These are phyloP conservation scores for Malacoctenus gilli DNA, from an alignment of 2,797 vertebrate species.

Conservation along the genomic window DNA sequence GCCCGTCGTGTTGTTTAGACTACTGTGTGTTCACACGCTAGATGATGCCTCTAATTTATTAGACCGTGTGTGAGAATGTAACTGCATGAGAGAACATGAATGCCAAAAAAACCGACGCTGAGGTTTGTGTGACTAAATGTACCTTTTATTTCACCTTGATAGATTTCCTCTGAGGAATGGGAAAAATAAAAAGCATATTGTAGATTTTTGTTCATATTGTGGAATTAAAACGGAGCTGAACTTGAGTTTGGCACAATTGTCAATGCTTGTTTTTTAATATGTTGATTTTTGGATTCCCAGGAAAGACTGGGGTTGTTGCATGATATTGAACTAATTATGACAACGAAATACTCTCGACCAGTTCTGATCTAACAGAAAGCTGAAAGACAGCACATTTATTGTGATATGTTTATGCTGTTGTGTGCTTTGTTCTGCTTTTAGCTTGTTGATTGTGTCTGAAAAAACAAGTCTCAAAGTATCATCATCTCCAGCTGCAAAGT, in stretches of 20 bases:
- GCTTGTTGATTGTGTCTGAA: too few species aligned
- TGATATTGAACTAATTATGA: too few species aligned
- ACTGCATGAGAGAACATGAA: conserved; percentile 1
- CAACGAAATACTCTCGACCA: too few species aligned
- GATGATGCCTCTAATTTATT: conserved; percentile 54
- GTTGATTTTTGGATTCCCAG: background rate
- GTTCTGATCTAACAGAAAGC: too few species aligned
- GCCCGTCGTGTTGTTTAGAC: conserved; percentile 45
- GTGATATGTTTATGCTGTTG: too few species aligned
- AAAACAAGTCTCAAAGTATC: too few species aligned
- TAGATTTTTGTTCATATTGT: conserved; percentile 54
- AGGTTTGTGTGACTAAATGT: conserved; percentile 14
- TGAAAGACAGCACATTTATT: too few species aligned
- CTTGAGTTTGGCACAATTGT: conserved; percentile 4
- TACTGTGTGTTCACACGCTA: conserved; percentile 25
- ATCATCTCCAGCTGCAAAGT: too few species aligned
- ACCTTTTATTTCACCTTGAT: conserved; percentile 25
- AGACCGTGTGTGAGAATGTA: conserved; percentile 40
- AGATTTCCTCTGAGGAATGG: conserved; percentile 28
- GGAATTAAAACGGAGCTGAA: conserved; percentile 55
- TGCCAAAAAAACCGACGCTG: conserved; percentile 12
- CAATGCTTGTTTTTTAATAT: background rate
- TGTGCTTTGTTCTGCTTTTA: too few species aligned
- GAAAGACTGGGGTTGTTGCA: too few species aligned
- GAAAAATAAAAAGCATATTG: conserved; percentile 21